Percentiles rank a stretch among this genome's conserved stretches.
These are phyloP conservation scores for Sweltsa coloradensis DNA, from an alignment of 1,140 invertebrate genomes.

Conservation along the genomic window DNA sequence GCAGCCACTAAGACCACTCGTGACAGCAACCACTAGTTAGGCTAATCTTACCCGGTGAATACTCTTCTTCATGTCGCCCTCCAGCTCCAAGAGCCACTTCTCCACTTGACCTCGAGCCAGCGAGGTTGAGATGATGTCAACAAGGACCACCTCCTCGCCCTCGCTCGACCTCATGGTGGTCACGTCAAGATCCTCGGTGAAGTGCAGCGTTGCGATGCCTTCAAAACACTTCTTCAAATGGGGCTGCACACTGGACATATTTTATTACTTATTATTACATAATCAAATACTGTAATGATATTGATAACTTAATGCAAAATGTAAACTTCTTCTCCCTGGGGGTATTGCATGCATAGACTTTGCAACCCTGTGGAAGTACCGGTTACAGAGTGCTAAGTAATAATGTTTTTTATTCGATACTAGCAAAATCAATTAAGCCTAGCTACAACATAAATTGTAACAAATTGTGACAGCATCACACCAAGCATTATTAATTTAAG, in stretches of 20 bases:
- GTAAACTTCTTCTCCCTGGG: too few species aligned
- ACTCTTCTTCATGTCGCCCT: constrained; percentile 82
- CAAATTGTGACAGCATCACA: too few species aligned
- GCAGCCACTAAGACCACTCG: too few species aligned
- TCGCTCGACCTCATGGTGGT: constrained; percentile 84
- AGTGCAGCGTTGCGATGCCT: constrained; percentile 75
- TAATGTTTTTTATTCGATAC: too few species aligned
- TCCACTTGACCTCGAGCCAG: constrained; percentile 91
- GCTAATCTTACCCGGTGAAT: too few species aligned
- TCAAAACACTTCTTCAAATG: constrained; percentile 96
- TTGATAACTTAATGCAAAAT: background rate
- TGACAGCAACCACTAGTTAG: too few species aligned
- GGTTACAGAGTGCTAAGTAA: too few species aligned
- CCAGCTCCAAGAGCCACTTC: constrained; percentile 90
- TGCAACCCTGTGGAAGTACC: too few species aligned
- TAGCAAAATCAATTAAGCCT: too few species aligned
- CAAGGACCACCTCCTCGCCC: constrained; percentile 67
- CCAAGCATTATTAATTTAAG: too few species aligned
- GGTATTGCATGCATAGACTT: too few species aligned
- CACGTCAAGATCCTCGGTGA: constrained; percentile 78
- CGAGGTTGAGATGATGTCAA: constrained; percentile 70
- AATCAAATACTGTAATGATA: background rate
- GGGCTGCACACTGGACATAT: constrained; percentile 69
- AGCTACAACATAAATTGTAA: too few species aligned
- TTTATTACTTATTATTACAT: background rate